Conservation (phyloP, 1,140 invertebrate genomes). For the Ceratosolen fusciceps region DNA sequence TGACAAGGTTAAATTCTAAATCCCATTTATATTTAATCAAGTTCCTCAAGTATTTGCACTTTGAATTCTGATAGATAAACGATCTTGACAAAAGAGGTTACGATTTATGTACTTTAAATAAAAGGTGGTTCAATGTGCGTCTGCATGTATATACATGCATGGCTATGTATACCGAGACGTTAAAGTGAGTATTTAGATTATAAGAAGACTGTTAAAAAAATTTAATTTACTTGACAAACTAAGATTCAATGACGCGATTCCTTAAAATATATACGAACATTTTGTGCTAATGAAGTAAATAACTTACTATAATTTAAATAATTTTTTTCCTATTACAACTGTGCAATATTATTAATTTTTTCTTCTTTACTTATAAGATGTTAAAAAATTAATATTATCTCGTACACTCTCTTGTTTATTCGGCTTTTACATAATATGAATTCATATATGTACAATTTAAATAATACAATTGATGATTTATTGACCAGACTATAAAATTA, state of each 20-base stretch:
- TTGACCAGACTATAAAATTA: no score
- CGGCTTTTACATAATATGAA: no score
- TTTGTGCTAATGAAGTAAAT: background rate
- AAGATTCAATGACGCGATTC: background rate
- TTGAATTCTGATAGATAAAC: constrained; percentile 2
- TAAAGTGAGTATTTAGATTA: background rate
- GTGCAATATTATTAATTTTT: no score
- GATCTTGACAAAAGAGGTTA: constrained; percentile 9
- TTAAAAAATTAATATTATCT: no score
- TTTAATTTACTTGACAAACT: background rate
- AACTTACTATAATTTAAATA: no score
- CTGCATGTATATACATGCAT: background rate
- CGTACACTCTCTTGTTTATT: no score
- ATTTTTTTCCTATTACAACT: no score
- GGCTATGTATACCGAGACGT: background rate
- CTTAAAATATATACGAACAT: background rate
- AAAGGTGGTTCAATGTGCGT: background rate
- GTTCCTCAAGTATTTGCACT: constrained; percentile 9
- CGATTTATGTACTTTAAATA: background rate
- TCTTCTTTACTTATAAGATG: no score
- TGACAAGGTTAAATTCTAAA: constrained; percentile 8
- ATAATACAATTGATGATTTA: no score
- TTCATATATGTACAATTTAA: no score
- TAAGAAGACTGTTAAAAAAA: background rate
- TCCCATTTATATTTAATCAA: constrained; percentile 29